Evolutionary conservation across 2,888 invertebrate species (phyloP).

Genomic region (Mimumesa dahlbomi): DNA sequence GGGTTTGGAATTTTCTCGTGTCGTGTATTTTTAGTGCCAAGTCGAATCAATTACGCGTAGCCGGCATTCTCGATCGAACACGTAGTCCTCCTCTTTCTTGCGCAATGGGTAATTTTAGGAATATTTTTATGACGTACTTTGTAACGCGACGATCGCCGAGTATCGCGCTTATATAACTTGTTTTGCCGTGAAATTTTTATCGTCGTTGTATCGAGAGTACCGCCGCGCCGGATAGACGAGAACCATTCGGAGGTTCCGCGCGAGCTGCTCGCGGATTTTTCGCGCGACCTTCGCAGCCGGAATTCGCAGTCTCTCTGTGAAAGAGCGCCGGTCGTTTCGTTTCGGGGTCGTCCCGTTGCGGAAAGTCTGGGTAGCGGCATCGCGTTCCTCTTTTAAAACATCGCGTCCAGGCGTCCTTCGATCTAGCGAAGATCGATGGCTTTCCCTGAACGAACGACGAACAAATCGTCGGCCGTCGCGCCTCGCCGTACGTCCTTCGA

Average conservation of each 20-base stretch:
- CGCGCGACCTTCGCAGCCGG: background rate
- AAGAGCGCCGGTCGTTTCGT: too few species aligned
- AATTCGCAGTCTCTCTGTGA: too few species aligned
- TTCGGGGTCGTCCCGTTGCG: background rate
- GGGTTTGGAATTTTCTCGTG: background rate
- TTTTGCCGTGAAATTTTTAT: conserved; percentile 48
- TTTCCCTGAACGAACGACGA: conserved; percentile 7
- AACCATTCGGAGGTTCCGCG: too few species aligned
- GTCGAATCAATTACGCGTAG: background rate
- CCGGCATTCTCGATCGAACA: conserved; percentile 14
- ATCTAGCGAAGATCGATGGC: conserved; percentile 35
- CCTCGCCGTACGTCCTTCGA: too few species aligned
- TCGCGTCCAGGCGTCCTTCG: conserved; percentile 22
- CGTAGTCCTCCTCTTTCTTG: conserved; percentile 31
- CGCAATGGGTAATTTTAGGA: conserved; percentile 49
- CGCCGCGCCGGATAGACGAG: too few species aligned
- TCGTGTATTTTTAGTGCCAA: background rate
- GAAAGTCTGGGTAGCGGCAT: conserved; percentile 30
- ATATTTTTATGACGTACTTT: conserved; percentile 28
- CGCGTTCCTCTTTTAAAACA: background rate
- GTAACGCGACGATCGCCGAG: conserved; percentile 8
- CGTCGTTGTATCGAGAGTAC: conserved; percentile 4
- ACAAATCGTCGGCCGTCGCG: conserved; percentile 2
- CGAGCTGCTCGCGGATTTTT: too few species aligned
- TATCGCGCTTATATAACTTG: conserved; percentile 47